Evolutionary conservation across 2,113 vertebrate genomes (phyloP).

Genomic region (Mixornis gularis): DNA sequence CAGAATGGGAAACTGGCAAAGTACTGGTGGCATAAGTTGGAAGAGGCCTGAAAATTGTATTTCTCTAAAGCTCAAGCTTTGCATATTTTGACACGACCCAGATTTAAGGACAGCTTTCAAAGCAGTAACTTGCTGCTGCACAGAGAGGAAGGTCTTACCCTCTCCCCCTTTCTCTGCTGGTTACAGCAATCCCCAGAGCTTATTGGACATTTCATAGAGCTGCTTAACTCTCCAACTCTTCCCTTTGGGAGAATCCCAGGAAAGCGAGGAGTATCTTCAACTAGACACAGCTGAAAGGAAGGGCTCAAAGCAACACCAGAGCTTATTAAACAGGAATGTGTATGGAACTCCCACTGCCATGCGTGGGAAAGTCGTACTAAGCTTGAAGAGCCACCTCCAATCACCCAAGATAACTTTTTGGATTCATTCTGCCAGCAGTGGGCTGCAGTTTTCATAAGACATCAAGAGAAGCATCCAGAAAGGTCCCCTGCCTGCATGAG

Average conservation of each 20-base stretch:
- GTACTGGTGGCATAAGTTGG: not conserved
- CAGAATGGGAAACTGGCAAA: not conserved
- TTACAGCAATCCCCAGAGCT: not conserved
- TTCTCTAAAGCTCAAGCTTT: not conserved
- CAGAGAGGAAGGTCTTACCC: not conserved
- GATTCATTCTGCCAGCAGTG: not conserved
- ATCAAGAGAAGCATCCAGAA: not conserved
- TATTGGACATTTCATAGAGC: not conserved
- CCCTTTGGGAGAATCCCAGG: not conserved
- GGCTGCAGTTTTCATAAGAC: not conserved
- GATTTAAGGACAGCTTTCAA: not conserved
- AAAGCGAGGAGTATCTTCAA: not conserved
- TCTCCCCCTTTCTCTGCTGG: not conserved
- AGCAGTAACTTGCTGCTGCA: not conserved
- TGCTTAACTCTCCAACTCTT: not conserved
- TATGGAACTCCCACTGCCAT: not conserved
- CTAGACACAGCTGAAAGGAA: rapidly evolving
- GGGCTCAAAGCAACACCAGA: not conserved
- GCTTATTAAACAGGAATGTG: not conserved
- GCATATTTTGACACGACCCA: not conserved
- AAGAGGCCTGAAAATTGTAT: not conserved
- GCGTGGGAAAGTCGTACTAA: rapidly evolving
- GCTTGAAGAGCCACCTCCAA: not conserved
- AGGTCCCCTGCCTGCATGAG: not conserved
- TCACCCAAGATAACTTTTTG: not conserved